These are phyloP conservation scores for Pteropus rufus DNA, from an alignment of 2,797 vertebrate species.

Conservation along the genomic window DNA sequence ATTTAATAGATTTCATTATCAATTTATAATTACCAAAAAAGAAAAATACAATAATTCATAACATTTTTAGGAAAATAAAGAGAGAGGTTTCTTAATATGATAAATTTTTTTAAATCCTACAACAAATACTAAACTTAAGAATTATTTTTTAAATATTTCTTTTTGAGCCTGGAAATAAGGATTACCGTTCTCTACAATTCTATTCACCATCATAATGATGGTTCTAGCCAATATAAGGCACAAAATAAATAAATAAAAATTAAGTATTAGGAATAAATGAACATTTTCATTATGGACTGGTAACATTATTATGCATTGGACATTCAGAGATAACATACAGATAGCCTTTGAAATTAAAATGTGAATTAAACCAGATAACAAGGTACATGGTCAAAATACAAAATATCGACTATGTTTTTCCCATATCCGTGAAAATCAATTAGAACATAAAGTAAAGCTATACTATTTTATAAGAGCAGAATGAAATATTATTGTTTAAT, in stretches of 20 bases:
- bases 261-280: neutral
- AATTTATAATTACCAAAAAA: too few species aligned
- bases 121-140: neutral
- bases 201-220: neutral
- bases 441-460: slow-evolving; percentile 23
- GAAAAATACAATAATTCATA: too few species aligned
- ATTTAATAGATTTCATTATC: too few species aligned
- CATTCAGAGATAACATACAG: neutral
- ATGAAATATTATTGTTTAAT: neutral
- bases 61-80: too few species aligned
- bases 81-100: too few species aligned
- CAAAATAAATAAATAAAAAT: neutral
- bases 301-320: neutral
- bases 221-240: neutral
- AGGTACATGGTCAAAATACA: neutral
- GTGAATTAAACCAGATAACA: neutral
- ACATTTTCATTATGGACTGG: neutral
- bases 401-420: slow-evolving; percentile 7
- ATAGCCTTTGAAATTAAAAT: slow-evolving; percentile 9
- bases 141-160: neutral
- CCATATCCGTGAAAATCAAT: slow-evolving; percentile 29
- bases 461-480: slow-evolving; percentile 27
- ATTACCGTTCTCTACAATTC: neutral
- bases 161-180: neutral
- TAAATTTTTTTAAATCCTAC: neutral